Evolutionary conservation across 2,113 vertebrate genomes (phyloP), one percentile per base, ranked within the genome.

Genomic region (Gallinago jamesoni): DNA sequence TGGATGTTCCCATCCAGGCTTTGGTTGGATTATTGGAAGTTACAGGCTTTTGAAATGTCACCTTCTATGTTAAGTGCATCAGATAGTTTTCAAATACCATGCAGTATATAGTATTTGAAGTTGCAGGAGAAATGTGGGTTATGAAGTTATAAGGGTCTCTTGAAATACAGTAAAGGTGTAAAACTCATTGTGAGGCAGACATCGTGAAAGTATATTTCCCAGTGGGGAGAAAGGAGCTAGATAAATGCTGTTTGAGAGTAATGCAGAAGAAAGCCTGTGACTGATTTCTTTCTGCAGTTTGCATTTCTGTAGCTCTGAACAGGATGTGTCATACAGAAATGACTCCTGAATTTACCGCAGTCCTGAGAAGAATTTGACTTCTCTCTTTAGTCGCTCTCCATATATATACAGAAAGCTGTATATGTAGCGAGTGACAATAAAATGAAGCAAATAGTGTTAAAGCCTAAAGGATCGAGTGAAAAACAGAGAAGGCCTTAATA

Each of bases 301-400:
- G 60, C 33, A 22, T 82, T 95, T 96, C 62, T 94, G 62, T 85
- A 79, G 69, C 57, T 80, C 62, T 80, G 57, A 93, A 84, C 70
- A 85, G 91, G 87, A 87, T 94, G 84, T 92, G 74, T 94, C 57
- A 70, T 75, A 41, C 67, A 87, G 67, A 91, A 96, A 74, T 73
- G 5, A 73, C 74, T 95, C 50, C 56, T 69, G 62, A 92, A 85
- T 78, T 94, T 92, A 73, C 84, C 0, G 2, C 76, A 60, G 45
- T 80, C 45, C 9, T 39, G 48, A 9, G 84, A 92, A 93, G 68
- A 75, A 79, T 56, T 96, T 74, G 47, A 64, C 55, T 94, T 94
- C 81, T 90, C 53, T 78, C 92, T 96, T 93, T 57, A 75, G 15
- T 28, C 0, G 7, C 39, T 79, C 78, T 78, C 56, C 50, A 28